Base-by-base conservation (phyloP, 2,888 invertebrate species). In the Heliconius aoede region DNA sequence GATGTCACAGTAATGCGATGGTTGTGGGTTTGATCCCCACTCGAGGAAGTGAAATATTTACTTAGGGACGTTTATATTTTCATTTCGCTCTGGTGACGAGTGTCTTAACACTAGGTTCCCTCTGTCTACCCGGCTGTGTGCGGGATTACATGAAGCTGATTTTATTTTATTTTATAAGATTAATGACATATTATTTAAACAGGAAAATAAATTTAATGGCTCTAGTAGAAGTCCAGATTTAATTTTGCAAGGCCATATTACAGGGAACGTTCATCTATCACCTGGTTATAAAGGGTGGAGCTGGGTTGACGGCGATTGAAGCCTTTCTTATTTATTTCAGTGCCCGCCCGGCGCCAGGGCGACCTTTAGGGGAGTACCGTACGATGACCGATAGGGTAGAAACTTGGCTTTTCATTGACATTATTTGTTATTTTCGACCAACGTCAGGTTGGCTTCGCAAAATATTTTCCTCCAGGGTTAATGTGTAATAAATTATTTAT, bases 311-410 rank as follows among this genome's bases (percentile, higher is more conserved):
- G 88, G 86, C 87, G 89, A 89, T 90, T 87, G 90, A 90, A 89
- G 90, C 88, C 87, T 91, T 92, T 90, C 89, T 89, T 92, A 91
- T 90, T 90, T 91, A 89, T 89, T 90, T 87, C 90, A 86, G 85
- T 87, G 89, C 87, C 87, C 88, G 87, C 88, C 86, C 87, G 90
- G 87, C 88, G 88, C 86, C 89, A 86, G 88, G 82, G 83, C 80
- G 90, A 93, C 93, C 92, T 92, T 91, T 91, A 83, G 83, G 85
- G 85, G 86, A 87, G 84, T 82, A 84, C 87, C 86, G 87, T 83
- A 84, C 84, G 86, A 89, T 93, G 92, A 93, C 91, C 93, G 92
- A 92, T 93, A 88, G 88, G 86, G 82, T 81, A 80, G 82, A 79
- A 80, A 81, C 79, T 81, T 84, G 81, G 80, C 82, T 81, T 82